Percentiles rank a stretch among this genome's conserved stretches.
Evolutionary conservation across 1,140 invertebrate species (phyloP).

Genomic region (Drosophila saltans): DNA sequence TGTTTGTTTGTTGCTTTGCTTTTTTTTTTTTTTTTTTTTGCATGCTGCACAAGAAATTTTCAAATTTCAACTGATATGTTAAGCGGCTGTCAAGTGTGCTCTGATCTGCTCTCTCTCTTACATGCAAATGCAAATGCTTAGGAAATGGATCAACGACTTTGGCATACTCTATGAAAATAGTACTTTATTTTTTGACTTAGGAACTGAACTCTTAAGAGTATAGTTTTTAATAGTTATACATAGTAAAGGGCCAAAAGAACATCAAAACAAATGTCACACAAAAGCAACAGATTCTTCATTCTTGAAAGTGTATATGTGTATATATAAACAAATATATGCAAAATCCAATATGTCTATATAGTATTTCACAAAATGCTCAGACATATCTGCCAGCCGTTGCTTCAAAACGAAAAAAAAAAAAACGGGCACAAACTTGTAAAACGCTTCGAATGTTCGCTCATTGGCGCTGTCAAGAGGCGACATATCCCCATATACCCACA

Average conservation of each 20-base stretch:
- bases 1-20: conserved; percentile 45
- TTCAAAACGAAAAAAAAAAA: not conserved
- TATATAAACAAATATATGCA: conserved; percentile 53
- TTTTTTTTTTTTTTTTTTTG: conserved; percentile 43
- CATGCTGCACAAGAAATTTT: conserved; percentile 73
- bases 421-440: conserved; percentile 83
- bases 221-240: not conserved
- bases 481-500: conserved; percentile 20
- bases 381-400: conserved; percentile 2
- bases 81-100: conserved; percentile 68
- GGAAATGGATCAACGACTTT: too few relatives aligned
- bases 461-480: conserved; percentile 77
- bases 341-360: conserved; percentile 80
- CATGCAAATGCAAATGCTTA: conserved; percentile 71
- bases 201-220: not conserved
- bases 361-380: conserved; percentile 67
- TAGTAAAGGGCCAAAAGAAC: conserved; percentile 35
- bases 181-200: too few relatives aligned
- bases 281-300: conserved; percentile 40
- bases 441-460: conserved; percentile 81
- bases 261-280: conserved; percentile 34
- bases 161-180: not conserved
- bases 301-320: conserved; percentile 40
- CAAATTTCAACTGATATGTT: conserved; percentile 78
- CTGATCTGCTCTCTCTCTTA: conserved; percentile 46